A percentile compares a stretch with the other conserved stretches of the same genome.
Evolutionary conservation across 2,113 vertebrate genomes (phyloP).

Genomic region (Xenotilapia flavipinnis): DNA sequence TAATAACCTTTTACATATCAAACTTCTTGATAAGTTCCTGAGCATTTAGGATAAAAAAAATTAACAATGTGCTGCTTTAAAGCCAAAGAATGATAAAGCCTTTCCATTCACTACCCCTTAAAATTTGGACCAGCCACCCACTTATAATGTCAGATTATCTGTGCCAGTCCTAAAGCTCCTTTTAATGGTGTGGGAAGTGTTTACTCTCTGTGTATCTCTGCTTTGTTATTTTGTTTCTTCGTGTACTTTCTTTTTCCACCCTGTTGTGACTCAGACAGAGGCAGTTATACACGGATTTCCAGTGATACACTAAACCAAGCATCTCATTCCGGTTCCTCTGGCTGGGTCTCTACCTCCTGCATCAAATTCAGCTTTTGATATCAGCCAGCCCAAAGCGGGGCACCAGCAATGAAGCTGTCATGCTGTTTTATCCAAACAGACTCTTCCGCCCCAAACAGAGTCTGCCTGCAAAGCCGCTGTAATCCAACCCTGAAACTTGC

Average conservation of each 20-base stretch:
- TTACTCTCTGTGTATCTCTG: background rate
- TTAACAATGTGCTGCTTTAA: background rate
- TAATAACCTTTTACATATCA: background rate
- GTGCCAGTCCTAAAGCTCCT: background rate
- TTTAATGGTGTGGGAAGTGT: background rate
- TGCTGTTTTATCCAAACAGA: constrained; percentile 36
- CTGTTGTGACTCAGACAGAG: background rate
- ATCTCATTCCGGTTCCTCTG: background rate
- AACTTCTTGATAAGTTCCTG: background rate
- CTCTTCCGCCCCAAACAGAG: constrained; percentile 9
- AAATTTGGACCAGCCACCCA: background rate
- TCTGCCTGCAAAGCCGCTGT: constrained; percentile 49
- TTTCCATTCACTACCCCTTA: background rate
- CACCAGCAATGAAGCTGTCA: constrained; percentile 26
- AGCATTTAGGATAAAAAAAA: background rate
- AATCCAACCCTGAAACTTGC: constrained; percentile 39
- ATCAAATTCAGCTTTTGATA: constrained; percentile 43
- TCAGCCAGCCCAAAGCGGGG: constrained; percentile 18
- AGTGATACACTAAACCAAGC: background rate
- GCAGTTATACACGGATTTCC: background rate
- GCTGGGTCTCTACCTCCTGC: background rate
- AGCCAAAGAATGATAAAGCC: background rate
- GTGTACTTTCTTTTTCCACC: background rate
- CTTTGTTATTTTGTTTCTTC: background rate
- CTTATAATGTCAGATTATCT: background rate